Base-by-base conservation (phyloP, 2,888 invertebrate genomes). In the Cheilosia variabilis region DNA sequence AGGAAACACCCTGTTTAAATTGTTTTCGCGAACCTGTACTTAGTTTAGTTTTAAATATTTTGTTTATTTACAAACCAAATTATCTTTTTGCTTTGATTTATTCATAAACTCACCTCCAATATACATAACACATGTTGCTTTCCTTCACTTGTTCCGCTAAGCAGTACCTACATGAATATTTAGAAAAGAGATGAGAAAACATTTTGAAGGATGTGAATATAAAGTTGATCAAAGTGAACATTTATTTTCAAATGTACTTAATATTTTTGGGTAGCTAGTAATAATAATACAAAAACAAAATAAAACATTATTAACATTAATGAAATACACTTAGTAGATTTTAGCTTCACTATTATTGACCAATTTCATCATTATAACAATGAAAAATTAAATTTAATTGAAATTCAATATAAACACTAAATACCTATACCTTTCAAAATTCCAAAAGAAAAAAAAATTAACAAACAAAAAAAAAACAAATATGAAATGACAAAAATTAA, bases 301-400 rank as follows among this genome's bases (percentile, higher is more conserved):
- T 15, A 52, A 73, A 22, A 76, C 55, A 65, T 57, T 34, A 31
- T 37, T 66, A 84, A 80, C 73, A 84, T 75, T 82, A 73, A 71
- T 65, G 37, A 24, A 75, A 65, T 75, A 80, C 86, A 86, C 86
- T 80, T 80, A 86, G 84, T 86, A 86, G 86, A 80, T 76, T 77
- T 86, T 86, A 86, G 86, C 86, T 86, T 86, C 86, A 86, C 86
- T 86, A 86, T 86, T 86, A 80, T 86, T 86, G 86, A 86, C 86
- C 86, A 86, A 86, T 80, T 86, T 86, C 86, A 86, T 86, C 76
- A 80, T 86, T 80, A 80, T 76, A 62, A 68, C 53, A 77, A 83
- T 57, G 80, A 68, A 75, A 79, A 75, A 79, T 50, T 65, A 63
- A 78, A 58, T 72, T 60, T 57, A 78, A 79, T 79, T 79, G 71